Evolutionary conservation across 1,140 invertebrate species (phyloP).

Genomic region (Myzus persicae): DNA sequence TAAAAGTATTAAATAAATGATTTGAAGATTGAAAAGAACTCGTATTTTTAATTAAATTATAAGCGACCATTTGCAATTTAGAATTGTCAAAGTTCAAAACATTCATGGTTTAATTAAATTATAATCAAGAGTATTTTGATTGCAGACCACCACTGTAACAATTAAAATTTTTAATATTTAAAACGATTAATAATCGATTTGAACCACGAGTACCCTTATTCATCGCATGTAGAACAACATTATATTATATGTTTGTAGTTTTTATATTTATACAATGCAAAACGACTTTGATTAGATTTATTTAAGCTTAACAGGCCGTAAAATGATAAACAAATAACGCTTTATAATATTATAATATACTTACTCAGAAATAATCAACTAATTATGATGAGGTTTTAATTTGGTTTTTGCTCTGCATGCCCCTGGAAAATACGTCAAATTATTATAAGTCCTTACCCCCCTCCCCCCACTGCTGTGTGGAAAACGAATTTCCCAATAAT

Average conservation of each 20-base stretch:
- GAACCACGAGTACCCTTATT: neutral
- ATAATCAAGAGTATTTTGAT: neutral
- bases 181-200: neutral
- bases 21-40: neutral
- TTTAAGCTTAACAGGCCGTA: neutral
- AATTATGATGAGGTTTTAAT: neutral
- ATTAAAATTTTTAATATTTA: neutral
- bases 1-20: neutral
- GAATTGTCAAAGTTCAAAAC: neutral
- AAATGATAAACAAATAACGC: neutral
- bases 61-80: neutral
- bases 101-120: slow-evolving; percentile 2
- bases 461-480: no score
- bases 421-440: neutral
- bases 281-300: neutral
- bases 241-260: neutral
- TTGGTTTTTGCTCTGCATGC: neutral
- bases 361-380: neutral
- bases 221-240: neutral
- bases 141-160: neutral
- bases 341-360: neutral
- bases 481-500: slow-evolving; percentile 19
- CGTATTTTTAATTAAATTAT: slow-evolving; percentile 10
- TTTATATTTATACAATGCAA: neutral
- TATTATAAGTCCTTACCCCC: neutral